These are phyloP conservation scores for Lepidurus packardi DNA, from an alignment of 1,140 invertebrate genomes.

Conservation along the genomic window DNA sequence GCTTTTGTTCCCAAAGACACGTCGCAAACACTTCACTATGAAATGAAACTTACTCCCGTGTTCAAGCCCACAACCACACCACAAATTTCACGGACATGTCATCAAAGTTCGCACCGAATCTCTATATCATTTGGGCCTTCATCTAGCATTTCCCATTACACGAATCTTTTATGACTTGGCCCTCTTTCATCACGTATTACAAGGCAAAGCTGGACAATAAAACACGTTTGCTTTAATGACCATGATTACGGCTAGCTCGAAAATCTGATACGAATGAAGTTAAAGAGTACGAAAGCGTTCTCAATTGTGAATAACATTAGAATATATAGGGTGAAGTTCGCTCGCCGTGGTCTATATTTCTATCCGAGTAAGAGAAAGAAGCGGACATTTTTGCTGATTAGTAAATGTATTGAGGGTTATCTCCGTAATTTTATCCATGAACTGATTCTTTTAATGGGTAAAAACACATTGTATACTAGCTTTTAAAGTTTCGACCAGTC, in stretches of 20 bases:
- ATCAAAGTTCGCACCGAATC: constrained; percentile 18
- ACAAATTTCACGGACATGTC: constrained; percentile 18
- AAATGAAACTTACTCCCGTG: background rate
- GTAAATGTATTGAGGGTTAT: too few relatives aligned
- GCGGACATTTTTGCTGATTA: too few relatives aligned
- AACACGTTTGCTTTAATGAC: constrained; percentile 22
- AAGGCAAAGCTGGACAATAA: constrained; percentile 19
- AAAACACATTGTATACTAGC: too few relatives aligned
- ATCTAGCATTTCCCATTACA: constrained; percentile 15
- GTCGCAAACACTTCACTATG: background rate
- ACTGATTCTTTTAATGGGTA: too few relatives aligned
- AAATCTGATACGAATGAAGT: background rate
- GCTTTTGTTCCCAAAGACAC: background rate
- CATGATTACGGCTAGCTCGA: background rate
- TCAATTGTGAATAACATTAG: background rate
- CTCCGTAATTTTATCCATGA: too few relatives aligned
- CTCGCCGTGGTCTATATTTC: too few relatives aligned
- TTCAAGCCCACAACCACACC: constrained; percentile 1
- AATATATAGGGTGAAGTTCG: too few relatives aligned
- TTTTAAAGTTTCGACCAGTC: too few relatives aligned
- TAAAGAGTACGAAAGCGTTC: background rate
- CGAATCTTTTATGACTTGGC: background rate
- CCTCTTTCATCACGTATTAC: constrained; percentile 18
- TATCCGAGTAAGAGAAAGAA: too few relatives aligned
- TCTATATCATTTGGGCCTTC: constrained; percentile 21